Conservation (phyloP, 2,797 vertebrate species). For the Silurus aristotelis region DNA sequence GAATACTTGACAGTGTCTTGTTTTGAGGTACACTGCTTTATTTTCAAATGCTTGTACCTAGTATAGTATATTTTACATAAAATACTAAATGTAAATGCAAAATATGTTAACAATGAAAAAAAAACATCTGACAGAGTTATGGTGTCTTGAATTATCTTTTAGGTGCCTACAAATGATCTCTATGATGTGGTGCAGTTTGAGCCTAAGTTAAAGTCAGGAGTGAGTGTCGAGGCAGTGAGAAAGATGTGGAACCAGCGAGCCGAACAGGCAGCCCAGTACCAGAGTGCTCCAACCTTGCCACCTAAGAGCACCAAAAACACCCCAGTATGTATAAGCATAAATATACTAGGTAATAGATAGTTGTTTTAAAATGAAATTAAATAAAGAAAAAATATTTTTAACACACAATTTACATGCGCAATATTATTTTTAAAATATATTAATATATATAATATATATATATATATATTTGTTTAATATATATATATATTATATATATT, state of each 20-base stretch:
- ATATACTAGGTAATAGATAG: background rate
- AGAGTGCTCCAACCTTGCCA: slow-evolving; percentile 58
- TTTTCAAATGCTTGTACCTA: background rate
- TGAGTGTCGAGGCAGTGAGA: slow-evolving; percentile 53
- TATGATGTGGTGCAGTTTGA: slow-evolving; percentile 76
- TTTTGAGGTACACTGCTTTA: slow-evolving; percentile 67
- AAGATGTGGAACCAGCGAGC: slow-evolving; percentile 47
- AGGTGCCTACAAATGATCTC: slow-evolving; percentile 69
- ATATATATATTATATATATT: too few species aligned
- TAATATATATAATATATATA: too few species aligned
- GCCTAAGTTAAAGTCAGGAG: slow-evolving; percentile 51
- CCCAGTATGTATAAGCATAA: slow-evolving; percentile 38
- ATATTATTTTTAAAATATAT: background rate
- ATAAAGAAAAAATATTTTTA: background rate
- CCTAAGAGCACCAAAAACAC: slow-evolving; percentile 57
- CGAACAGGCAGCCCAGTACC: background rate
- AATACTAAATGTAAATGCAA: background rate
- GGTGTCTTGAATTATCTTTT: slow-evolving; percentile 39
- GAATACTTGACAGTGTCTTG: slow-evolving; percentile 80
- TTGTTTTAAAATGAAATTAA: background rate
- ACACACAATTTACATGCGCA: background rate
- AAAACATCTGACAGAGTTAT: background rate
- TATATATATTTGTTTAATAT: background rate
- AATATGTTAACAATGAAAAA: background rate
- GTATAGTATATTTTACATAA: background rate